Evolutionary conservation across 2,888 invertebrate genomes (phyloP).

Genomic region (Lycaena phlaeas): DNA sequence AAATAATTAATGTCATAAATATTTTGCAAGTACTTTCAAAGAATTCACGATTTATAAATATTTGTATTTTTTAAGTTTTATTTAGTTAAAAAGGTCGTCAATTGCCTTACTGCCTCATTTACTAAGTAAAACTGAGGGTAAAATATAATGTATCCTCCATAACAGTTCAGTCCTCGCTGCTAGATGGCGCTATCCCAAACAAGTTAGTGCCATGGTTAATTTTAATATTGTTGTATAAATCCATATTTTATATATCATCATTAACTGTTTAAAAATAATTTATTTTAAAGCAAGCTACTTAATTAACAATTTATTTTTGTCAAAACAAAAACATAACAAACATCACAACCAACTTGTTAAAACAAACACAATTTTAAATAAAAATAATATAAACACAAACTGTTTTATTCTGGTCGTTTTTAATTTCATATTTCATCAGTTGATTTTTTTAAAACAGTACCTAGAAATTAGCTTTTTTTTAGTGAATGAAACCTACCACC

Average conservation of each 20-base stretch:
- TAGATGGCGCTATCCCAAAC: conserved; percentile 20
- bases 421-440: not conserved
- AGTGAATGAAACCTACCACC: too few species aligned
- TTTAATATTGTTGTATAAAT: conserved; percentile 18
- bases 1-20: too few species aligned
- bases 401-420: conserved; percentile 47
- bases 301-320: conserved; percentile 10
- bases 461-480: not conserved
- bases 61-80: too few species aligned
- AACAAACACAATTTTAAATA: conserved; percentile 46
- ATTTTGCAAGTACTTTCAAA: too few species aligned
- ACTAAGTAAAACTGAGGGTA: too few species aligned
- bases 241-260: not conserved
- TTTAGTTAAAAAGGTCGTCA: too few species aligned
- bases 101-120: too few species aligned
- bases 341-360: conserved; percentile 32
- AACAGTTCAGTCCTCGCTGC: too few species aligned
- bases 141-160: too few species aligned
- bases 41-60: too few species aligned
- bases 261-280: not conserved
- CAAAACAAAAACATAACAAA: not conserved
- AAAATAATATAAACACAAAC: conserved; percentile 46
- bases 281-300: conserved; percentile 9
- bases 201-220: conserved; percentile 34
- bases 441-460: not conserved